Conservation (phyloP, 1,140 invertebrate species). For the Linepithema humile region DNA sequence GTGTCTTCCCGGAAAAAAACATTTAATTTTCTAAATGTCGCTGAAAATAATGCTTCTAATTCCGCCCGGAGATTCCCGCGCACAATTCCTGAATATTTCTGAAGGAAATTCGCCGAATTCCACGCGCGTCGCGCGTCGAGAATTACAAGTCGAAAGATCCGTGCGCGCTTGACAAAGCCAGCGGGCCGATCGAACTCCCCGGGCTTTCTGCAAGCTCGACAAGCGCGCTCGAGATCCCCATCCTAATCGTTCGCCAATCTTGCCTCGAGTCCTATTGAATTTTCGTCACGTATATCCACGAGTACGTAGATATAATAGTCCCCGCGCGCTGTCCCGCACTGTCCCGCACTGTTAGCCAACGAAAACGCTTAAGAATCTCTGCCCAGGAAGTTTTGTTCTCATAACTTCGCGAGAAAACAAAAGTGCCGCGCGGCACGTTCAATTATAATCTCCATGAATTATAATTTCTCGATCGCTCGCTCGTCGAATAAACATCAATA, state of each 20-base stretch:
- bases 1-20: neutral
- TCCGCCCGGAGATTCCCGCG: neutral
- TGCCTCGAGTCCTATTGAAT: slow-evolving; percentile 20
- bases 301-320: slow-evolving; percentile 38
- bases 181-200: slow-evolving; percentile 27
- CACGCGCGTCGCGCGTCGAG: neutral
- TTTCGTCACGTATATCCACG: slow-evolving; percentile 37
- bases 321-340: neutral
- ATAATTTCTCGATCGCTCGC: neutral
- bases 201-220: slow-evolving; percentile 24
- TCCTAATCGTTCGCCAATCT: slow-evolving; percentile 53
- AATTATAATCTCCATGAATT: slow-evolving; percentile 44
- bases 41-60: slow-evolving; percentile 35
- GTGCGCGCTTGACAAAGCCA: slow-evolving; percentile 32
- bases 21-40: neutral
- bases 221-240: slow-evolving; percentile 41
- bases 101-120: slow-evolving; percentile 22
- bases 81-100: neutral
- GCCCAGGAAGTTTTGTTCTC: neutral
- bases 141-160: slow-evolving; percentile 7
- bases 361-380: neutral
- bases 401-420: neutral
- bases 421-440: neutral
- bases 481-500: no score
- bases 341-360: slow-evolving; percentile 18